Conservation (phyloP, 2,113 vertebrate genomes). For the Limnothrissa miodon region DNA sequence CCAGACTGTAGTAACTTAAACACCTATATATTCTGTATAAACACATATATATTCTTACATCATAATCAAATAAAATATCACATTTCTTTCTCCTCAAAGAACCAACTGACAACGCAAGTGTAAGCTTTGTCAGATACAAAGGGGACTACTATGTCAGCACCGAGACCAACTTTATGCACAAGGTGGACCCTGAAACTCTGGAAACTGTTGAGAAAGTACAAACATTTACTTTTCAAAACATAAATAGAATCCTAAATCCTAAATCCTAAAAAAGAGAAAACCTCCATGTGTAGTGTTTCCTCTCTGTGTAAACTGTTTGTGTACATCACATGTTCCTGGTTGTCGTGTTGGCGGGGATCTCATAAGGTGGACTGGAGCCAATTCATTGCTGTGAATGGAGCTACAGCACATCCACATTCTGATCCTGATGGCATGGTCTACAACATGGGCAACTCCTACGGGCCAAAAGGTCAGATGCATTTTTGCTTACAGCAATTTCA, state of each 20-base stretch:
- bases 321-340: not conserved
- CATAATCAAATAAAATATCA: no score
- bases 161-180: conserved; percentile 85
- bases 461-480: conserved; percentile 71
- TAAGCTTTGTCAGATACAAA: conserved; percentile 84
- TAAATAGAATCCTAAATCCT: no score
- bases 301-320: not conserved
- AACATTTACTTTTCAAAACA: conserved; percentile 56
- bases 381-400: conserved; percentile 88
- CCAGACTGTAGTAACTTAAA: no score
- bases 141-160: conserved; percentile 88
- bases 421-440: conserved; percentile 88
- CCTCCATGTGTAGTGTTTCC: no score
- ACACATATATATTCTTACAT: no score
- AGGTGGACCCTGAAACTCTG: conserved; percentile 80
- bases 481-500: no score
- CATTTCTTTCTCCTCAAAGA: conserved; percentile 58
- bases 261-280: no score
- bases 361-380: conserved; percentile 90
- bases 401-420: conserved; percentile 92
- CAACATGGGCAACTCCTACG: conserved; percentile 95
- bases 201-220: conserved; percentile 83
- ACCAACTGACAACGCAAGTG: conserved; percentile 83
- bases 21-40: no score
- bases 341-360: not conserved